Evolutionary conservation across 2,797 vertebrate species (phyloP), one percentile per base, ranked within the genome.

Genomic region (Gymnoscopelus braueri): DNA sequence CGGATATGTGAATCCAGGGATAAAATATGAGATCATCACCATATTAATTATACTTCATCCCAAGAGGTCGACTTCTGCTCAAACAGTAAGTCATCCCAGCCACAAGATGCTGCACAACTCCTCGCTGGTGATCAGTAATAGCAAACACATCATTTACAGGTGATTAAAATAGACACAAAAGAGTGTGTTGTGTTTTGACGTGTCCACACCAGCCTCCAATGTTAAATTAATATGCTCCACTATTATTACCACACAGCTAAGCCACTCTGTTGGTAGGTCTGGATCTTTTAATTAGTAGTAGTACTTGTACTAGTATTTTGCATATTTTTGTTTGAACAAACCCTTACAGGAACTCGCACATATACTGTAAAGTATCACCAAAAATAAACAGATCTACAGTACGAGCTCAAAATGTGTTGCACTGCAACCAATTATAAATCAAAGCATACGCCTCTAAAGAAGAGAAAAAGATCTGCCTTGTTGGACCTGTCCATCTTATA

Each of bases 11-110:
- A 56, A 44, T 55, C 24, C 2, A 3, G 5, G 61, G 71, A 71
- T 79, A 77, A 91, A 87, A 78, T 82, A 91, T 86, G 77, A 19
- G 14, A 84, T 86, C 76, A 87, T 86, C 71, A 75, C 71, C 75
- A 79, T 78, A 86, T 85, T 88, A 87, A 90, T 90, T 86, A 83
- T 71, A 63, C 73, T 55, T 75, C 54, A 72, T 64, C 63, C 70
- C 39, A 65, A 84, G 80, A 64, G 51, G 39, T 55, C 72, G 61
- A 69, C 67, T 75, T 62, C 44, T 63, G 2, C 72, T 62, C 63
- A 48, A 59, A 77, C 82, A 65, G 67, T 80, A 70, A 87, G 63
- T 86, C 74, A 80, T 51, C 63, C 70, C 15, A 68, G 65, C 69
- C 74, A 75, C 68, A 67, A 68, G 67, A 69, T 63, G 65, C 63